Base-by-base conservation (phyloP, 2,797 vertebrate genomes). In the Leuciscus waleckii region DNA sequence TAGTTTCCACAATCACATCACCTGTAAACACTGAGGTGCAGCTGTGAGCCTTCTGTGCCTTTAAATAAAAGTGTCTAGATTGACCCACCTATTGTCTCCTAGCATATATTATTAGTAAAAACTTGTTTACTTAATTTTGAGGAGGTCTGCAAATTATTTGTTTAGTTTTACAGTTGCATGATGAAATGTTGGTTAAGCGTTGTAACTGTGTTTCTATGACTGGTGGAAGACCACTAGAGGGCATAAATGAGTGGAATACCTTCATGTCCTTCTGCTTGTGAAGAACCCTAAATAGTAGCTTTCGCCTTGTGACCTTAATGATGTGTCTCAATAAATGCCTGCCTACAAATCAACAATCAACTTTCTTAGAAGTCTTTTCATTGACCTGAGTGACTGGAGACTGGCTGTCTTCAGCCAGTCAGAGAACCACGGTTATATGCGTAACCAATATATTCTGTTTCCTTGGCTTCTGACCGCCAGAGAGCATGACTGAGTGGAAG, bases 41-140 rank as follows among this genome's bases (percentile, higher is more conserved):
- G 81, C 71, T 74, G 70, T 83, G 41, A 83, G 56, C 70, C 71
- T 51, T n/a, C 81, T 83, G 81, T 83, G 81, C 81, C 81, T 83
- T 83, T 67, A 75, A 83, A 83, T 83, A 83, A 83, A 83, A 75
- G 29, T n/a, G 81, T 83, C 56, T 75, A 46, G 43, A 67, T 49
- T 67, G 13, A 75, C 32, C 43, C 21, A 35, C 29, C 71, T 61
- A 7, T 65, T 75, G 61, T 51, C 43, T 81, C 43, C 46, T 54
- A 68, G 63, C 43, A 37, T 81, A 35, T 78, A 61, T 78, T 39
- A 39, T 78, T 61, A 39, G 35, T 61, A 19, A 9, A 37, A 35
- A 16, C 37, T 1, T 73, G 21, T 77, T 76, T 76, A 23, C 32
- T 39, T 77, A n/a, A 37, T 58, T 77, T 58, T 14, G 2, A 17